Evolutionary conservation across 2,888 invertebrate genomes (phyloP).

Genomic region (Drymonia ruficornis): DNA sequence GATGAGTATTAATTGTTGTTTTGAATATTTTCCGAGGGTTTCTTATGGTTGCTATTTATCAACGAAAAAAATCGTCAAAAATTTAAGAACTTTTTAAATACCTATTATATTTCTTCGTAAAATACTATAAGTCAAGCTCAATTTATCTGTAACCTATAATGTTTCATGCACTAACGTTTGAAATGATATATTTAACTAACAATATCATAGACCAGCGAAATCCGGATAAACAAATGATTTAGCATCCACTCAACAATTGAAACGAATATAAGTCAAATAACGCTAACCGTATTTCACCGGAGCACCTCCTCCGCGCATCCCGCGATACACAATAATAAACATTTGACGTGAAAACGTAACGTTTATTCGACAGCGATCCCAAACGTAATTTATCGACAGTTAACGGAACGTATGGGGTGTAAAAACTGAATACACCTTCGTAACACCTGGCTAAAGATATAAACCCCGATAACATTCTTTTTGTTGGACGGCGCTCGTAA

Average conservation of each 20-base stretch:
- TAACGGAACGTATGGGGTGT: conserved; percentile 13
- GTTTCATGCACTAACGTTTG: too few species aligned
- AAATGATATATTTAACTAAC: neutral
- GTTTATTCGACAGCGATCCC: conserved; percentile 34
- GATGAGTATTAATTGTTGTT: conserved; percentile 44
- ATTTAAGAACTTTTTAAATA: too few species aligned
- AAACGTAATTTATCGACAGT: conserved; percentile 33
- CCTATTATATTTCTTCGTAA: too few species aligned
- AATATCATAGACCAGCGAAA: neutral
- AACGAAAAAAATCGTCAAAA: too few species aligned
- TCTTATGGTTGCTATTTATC: conserved; percentile 5
- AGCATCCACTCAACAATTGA: conserved; percentile 4
- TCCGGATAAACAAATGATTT: neutral
- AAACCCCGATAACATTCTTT: conserved; percentile 31
- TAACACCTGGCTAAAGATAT: conserved; percentile 26
- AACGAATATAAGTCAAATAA: conserved; percentile 6
- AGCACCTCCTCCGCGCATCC: neutral
- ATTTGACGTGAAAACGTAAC: conserved; percentile 6
- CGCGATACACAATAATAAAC: conserved; percentile 6
- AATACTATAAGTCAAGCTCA: too few species aligned
- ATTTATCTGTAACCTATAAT: too few species aligned
- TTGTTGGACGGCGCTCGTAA: conserved; percentile 4
- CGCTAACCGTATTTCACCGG: conserved; percentile 3
- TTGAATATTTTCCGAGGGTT: conserved; percentile 38
- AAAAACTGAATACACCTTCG: conserved; percentile 17